Percentiles rank a stretch among this genome's conserved stretches.
Evolutionary conservation across 2,888 invertebrate species (phyloP).

Genomic region (Aphidius colemani): DNA sequence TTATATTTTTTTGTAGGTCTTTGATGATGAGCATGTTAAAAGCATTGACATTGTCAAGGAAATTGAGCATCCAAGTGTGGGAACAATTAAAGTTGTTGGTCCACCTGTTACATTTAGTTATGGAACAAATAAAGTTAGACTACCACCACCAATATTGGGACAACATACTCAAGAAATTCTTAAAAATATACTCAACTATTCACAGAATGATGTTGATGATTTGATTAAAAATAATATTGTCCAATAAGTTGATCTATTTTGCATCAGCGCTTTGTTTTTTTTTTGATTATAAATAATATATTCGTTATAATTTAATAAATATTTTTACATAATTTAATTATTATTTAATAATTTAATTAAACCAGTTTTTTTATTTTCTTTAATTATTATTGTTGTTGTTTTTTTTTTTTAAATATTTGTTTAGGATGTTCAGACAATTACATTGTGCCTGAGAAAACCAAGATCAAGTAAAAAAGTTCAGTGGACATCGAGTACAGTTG

Average conservation of each 20-base stretch:
- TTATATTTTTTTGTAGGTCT: constrained; percentile 64
- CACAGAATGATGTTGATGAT: constrained; percentile 64
- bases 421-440: constrained; percentile 66
- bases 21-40: constrained; percentile 84
- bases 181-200: constrained; percentile 69
- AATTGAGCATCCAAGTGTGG: constrained; percentile 72
- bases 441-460: constrained; percentile 72
- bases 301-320: not conserved
- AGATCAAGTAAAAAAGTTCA: constrained; percentile 79
- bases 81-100: constrained; percentile 77
- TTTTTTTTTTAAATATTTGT: constrained; percentile 21
- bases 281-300: not conserved
- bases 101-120: constrained; percentile 84
- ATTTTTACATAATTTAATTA: constrained; percentile 8
- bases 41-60: constrained; percentile 75
- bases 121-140: constrained; percentile 71
- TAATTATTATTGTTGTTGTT: not conserved
- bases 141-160: constrained; percentile 83
- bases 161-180: constrained; percentile 85
- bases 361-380: not conserved
- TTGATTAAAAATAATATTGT: constrained; percentile 61
- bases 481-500: constrained; percentile 89
- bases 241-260: constrained; percentile 48
- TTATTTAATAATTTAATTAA: too few species aligned
- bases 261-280: constrained; percentile 22